Evolutionary conservation across 1,140 invertebrate species (phyloP), one percentile per base, ranked within the genome.

Genomic region (Heterodera carotae): DNA sequence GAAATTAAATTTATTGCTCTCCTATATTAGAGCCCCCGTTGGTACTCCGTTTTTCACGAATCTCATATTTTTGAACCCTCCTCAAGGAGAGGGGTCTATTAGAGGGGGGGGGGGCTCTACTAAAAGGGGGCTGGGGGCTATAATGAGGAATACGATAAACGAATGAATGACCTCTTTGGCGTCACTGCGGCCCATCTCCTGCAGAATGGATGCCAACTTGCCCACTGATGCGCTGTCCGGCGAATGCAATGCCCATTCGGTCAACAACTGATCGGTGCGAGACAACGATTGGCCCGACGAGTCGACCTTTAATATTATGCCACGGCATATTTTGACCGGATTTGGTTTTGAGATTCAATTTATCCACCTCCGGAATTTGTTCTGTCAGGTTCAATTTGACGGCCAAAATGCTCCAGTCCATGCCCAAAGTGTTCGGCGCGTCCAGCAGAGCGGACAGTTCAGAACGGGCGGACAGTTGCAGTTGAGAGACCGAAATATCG

Each of bases 341-440:
- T 39, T 39, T 39, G 4, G 36, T 39, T 43, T 8, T 43, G 6
- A 43, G 12, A 56, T 4, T 18, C 22, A 56, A 56, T 56, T 56
- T 22, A 22, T 22, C 48, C 77, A 91, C 91, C 29, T 88, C 85
- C 15, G 91, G 91, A 22, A 92, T 79, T 68, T 89, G 87, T 66
- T 91, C 90, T 33, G 89, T 86, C 69, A 92, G 88, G 31, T 92
- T 93, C 36, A 94, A 88, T 76, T 91, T 90, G 1, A 94, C 91
- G 5, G 93, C 93, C 36, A 94, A 87, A 73, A 94, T 89, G 86
- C 92, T 93, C 93, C 93, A 94, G 86, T 94, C 93, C 79, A 92
- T 89, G 15, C 93, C 93, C 84, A 93, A 91, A 2, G 91, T 90
- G 86, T 94, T 93, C 8, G 92, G 91, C 1, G 93, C 92, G 89